A percentile compares a stretch with the other conserved stretches of the same genome.
Evolutionary conservation across 30 jellyfish, hydroid and myxozoan genomes (phyloP).

Genomic region (Hydractinia echinata): DNA sequence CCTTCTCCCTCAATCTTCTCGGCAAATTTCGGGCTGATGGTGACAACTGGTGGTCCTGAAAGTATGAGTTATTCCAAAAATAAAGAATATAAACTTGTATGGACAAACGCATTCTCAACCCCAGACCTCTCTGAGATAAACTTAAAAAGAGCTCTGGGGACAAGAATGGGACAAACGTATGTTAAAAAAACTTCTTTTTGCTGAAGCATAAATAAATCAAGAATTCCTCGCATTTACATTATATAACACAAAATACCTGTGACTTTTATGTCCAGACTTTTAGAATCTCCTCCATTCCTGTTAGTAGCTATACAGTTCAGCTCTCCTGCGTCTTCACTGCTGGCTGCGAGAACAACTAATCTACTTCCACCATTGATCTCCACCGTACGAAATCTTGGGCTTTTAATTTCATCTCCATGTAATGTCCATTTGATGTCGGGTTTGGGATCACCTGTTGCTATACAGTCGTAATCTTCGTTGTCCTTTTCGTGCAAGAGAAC

Average conservation of each 20-base stretch:
- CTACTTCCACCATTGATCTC: constrained; percentile 1
- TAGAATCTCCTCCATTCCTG: neutral
- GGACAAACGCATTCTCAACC: too few species aligned
- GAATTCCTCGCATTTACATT: too few species aligned
- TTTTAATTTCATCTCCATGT: neutral
- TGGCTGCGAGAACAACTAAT: neutral
- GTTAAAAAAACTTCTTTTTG: too few species aligned
- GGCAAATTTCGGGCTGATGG: neutral
- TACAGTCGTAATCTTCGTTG: constrained; percentile 1
- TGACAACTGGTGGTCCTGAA: neutral
- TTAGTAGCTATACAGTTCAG: constrained; percentile 1
- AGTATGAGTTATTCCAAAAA: neutral
- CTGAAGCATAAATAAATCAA: too few species aligned
- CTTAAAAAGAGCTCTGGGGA: too few species aligned
- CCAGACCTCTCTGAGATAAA: too few species aligned
- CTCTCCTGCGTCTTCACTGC: neutral
- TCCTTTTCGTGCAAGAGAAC: neutral
- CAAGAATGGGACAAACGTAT: too few species aligned
- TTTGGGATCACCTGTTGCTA: neutral
- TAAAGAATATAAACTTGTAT: too few species aligned
- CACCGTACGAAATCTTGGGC: neutral
- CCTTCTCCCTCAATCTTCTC: constrained; percentile 8
- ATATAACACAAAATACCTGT: neutral
- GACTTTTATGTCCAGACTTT: neutral
- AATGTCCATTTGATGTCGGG: neutral